Base-by-base conservation (phyloP, 2,888 invertebrate genomes). In the Chymomyza amoena region DNA sequence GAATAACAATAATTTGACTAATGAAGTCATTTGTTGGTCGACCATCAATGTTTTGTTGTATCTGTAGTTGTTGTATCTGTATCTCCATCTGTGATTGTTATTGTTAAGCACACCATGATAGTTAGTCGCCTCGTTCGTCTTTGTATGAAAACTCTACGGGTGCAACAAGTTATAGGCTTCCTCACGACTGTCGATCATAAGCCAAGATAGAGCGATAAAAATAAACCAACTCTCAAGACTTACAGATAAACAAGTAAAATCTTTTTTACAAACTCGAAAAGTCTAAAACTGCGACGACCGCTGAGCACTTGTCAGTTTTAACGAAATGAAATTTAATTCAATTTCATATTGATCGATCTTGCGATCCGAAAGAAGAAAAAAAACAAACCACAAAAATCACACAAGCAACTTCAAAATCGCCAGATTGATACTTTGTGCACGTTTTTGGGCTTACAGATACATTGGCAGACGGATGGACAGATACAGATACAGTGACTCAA, bases 321-420 rank as follows among this genome's bases (percentile, higher is more conserved):
- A 80, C 76, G 82, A 80, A 82, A 80, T 76, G 80, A 86, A 84
- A 75, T 88, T 84, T 75, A 89, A 90, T 90, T 89, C 90, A 89
- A 89, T 90, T 90, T 88, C 84, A 88, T 87, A 78, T 89, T 89
- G 90, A 89, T 90, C 90, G 90, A 90, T 90, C 90, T 89, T 82
- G 69, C 25, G 61, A 56, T 57, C 36, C 32, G 32, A 32, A 32
- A 32, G 2, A 32, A 32, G 4, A 32, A 6, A 32, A 2, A 32
- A 28, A 28, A 28, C 3, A 28, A 28, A 28, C 28, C 28, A 32
- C 6, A 39, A 60, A 64, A 61, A 56, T 39, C 57, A 39, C 60
- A 60, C 69, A 20, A 28, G 57, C 32, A 36, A 56, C 54, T 64
- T 63, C 18, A 39, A 79, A 88, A 87, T 89, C 87, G 77, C 78